phyloP scores from a whole-genome alignment of 2,888 invertebrate genomes.

The Ceriagrion tenellum region DNA sequence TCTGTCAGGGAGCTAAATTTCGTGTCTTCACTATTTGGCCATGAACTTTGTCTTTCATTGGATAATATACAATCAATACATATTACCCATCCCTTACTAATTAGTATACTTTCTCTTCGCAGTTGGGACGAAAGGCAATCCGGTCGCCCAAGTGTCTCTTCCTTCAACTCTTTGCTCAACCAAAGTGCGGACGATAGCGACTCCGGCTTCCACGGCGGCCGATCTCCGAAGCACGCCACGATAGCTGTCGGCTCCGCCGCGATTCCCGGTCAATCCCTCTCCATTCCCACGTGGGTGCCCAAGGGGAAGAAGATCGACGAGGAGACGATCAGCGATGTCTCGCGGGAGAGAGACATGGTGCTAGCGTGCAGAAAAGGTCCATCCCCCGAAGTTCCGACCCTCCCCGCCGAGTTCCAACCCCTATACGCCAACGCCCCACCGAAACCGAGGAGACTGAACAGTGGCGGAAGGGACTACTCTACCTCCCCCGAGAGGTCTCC shows the following conservation, averaged over 20 bases:
- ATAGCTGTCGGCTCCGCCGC: slow-evolving; percentile 74
- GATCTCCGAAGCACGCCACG: slow-evolving; percentile 71
- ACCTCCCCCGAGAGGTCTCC: slow-evolving; percentile 84
- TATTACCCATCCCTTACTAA: too few species aligned
- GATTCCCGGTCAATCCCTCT: slow-evolving; percentile 74
- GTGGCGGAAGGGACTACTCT: slow-evolving; percentile 77
- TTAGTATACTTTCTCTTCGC: background rate
- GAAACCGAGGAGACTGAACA: slow-evolving; percentile 89
- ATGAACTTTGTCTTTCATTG: too few species aligned
- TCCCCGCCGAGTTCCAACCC: slow-evolving; percentile 79
- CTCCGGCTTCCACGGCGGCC: slow-evolving; percentile 77
- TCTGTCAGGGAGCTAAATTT: too few species aligned
- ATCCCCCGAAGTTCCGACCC: slow-evolving; percentile 39
- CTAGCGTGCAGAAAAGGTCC: slow-evolving; percentile 71
- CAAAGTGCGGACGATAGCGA: slow-evolving; percentile 78
- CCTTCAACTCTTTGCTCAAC: slow-evolving; percentile 76
- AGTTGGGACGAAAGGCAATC: slow-evolving; percentile 68
- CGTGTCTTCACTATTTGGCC: too few species aligned
- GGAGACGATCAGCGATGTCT: slow-evolving; percentile 69
- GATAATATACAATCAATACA: too few species aligned
- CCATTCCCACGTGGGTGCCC: slow-evolving; percentile 70
- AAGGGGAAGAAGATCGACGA: slow-evolving; percentile 70
- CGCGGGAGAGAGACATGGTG: slow-evolving; percentile 72
- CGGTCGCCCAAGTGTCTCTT: slow-evolving; percentile 76
- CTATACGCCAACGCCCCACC: slow-evolving; percentile 95